Percentiles rank a stretch among this genome's conserved stretches.
Evolutionary conservation across 2,113 vertebrate genomes (phyloP).

Genomic region (Buteo buteo): DNA sequence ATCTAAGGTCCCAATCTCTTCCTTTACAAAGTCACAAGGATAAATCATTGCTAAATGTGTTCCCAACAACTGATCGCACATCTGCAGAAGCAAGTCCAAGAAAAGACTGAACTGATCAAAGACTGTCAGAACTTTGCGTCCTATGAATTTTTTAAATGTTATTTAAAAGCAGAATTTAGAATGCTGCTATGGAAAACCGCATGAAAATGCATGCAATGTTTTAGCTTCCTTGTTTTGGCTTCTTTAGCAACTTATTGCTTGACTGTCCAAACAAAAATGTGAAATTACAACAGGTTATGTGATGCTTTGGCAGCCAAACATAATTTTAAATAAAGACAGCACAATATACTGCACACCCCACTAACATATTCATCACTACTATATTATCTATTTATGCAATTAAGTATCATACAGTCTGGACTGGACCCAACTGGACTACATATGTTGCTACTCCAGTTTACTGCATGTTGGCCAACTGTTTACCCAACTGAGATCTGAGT

Average conservation of each 20-base stretch:
- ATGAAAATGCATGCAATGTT: constrained; percentile 27
- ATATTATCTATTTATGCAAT: constrained; percentile 58
- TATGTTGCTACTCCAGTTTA: constrained; percentile 57
- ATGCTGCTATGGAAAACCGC: not conserved
- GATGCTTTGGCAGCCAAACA: constrained; percentile 5
- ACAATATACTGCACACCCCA: constrained; percentile 32
- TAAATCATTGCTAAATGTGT: not conserved
- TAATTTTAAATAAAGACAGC: constrained; percentile 39
- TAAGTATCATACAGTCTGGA: constrained; percentile 53
- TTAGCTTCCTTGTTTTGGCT: constrained; percentile 29
- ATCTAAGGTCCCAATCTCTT: constrained; percentile 22
- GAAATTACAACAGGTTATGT: constrained; percentile 53
- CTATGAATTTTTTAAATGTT: not conserved
- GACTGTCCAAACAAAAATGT: constrained; percentile 51
- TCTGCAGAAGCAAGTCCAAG: not conserved
- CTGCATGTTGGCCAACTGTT: constrained; percentile 57
- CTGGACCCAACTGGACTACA: constrained; percentile 53
- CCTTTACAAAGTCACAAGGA: constrained; percentile 17
- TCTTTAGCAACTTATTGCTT: constrained; percentile 45
- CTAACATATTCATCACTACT: constrained; percentile 43
- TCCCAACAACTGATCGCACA: not conserved
- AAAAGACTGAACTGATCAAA: not conserved
- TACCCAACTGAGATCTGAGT: constrained; percentile 44
- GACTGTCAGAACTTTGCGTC: not conserved
- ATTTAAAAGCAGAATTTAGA: not conserved